phyloP scores from a whole-genome alignment of 2,113 vertebrate genomes.

The Lethenteron camtschaticum region DNA sequence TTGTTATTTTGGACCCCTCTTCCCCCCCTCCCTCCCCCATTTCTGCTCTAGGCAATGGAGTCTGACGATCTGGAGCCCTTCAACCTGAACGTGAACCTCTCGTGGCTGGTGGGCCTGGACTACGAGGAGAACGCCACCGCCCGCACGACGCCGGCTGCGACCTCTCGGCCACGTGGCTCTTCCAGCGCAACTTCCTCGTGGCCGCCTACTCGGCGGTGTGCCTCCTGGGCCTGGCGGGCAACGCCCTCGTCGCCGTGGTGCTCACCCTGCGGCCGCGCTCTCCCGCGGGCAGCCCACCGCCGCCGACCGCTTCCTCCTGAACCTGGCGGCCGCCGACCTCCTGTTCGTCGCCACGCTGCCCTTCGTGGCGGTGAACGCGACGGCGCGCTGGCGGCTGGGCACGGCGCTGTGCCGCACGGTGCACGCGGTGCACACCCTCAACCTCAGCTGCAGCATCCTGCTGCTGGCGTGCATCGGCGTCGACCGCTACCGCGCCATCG shows the following conservation, averaged over 20 bases:
- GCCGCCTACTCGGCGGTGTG: constrained; percentile 21
- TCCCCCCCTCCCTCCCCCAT: no score
- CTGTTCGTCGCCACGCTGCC: constrained; percentile 25
- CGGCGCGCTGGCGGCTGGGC: constrained; percentile 23
- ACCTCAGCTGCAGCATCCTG: constrained; percentile 33
- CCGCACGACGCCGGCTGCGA: no score
- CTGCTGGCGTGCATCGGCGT: constrained; percentile 29
- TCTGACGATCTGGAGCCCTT: no score
- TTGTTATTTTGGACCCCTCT: no score
- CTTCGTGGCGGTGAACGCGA: constrained; percentile 10
- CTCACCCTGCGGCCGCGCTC: constrained; percentile 13
- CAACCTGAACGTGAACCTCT: no score
- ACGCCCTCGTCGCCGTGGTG: constrained; percentile 23
- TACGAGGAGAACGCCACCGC: no score
- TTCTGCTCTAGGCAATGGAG: no score
- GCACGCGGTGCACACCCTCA: constrained; percentile 18
- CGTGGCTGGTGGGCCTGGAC: no score
- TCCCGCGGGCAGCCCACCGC: constrained; percentile 24
- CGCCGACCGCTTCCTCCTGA: constrained; percentile 25
- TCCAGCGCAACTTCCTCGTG: constrained; percentile 15
- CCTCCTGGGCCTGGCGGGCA: constrained; percentile 23
- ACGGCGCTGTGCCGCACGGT: constrained; percentile 20
- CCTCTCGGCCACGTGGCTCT: constrained; percentile 10
- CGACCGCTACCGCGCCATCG: constrained; percentile 25
- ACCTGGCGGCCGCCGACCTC: constrained; percentile 23